These are phyloP conservation scores for Sclerurus mexicanus DNA, from an alignment of 2,113 vertebrate species.

Conservation along the genomic window DNA sequence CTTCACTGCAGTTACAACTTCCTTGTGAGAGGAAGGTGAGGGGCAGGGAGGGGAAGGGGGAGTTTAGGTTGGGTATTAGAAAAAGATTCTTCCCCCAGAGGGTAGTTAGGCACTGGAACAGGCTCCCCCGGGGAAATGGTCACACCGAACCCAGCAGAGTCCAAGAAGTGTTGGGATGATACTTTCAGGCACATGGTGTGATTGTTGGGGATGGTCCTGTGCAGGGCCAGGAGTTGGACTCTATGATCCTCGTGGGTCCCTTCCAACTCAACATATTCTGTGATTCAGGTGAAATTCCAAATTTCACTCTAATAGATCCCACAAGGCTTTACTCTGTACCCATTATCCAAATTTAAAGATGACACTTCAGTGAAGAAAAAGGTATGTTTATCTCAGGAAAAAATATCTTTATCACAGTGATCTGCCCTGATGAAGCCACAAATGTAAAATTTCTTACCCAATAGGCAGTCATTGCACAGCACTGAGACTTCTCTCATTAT, in stretches of 20 bases:
- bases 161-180: neutral
- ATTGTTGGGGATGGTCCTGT: neutral
- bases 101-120: neutral
- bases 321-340: slow-evolving; percentile 18
- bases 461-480: slow-evolving; percentile 75
- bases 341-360: slow-evolving; percentile 42
- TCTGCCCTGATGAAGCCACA: slow-evolving; percentile 79
- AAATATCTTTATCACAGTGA: slow-evolving; percentile 73
- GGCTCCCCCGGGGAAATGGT: neutral
- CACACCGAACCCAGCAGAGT: neutral
- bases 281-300: neutral
- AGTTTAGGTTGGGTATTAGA: neutral
- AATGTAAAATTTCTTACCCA: slow-evolving; percentile 83
- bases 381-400: slow-evolving; percentile 73
- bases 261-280: neutral
- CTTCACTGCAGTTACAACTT: neutral
- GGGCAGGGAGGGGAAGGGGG: neutral
- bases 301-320: neutral
- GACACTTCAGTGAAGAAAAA: slow-evolving; percentile 68
- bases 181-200: neutral
- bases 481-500: slow-evolving; percentile 75
- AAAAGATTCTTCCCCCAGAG: neutral
- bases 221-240: neutral
- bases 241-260: neutral
- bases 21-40: neutral